Evolutionary conservation across 2,888 invertebrate genomes (phyloP).

Genomic region (Chaetogeoica ovagalla): DNA sequence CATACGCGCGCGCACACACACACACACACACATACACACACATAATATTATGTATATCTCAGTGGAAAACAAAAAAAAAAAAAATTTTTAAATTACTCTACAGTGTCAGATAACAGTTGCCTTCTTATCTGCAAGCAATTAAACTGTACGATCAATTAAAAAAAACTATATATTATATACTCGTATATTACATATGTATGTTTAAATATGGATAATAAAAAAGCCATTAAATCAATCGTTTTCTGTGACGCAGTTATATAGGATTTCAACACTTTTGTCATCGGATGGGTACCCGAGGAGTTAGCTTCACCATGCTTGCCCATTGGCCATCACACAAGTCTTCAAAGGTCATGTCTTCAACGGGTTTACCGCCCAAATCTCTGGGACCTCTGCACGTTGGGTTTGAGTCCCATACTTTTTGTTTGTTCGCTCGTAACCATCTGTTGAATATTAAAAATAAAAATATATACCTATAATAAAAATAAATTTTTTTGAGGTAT

Average conservation of each 20-base stretch:
- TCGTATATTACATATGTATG: not conserved
- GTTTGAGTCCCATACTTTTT: conserved; percentile 72
- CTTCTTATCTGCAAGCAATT: conserved; percentile 44
- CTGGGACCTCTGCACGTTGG: conserved; percentile 75
- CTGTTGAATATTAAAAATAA: conserved; percentile 59
- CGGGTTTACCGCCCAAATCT: conserved; percentile 69
- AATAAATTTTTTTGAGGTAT: too few relatives aligned
- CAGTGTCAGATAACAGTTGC: conserved; percentile 30
- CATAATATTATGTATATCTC: conserved; percentile 34
- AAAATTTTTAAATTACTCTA: conserved; percentile 37
- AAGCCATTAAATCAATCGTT: conserved; percentile 30
- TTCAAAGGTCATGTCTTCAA: conserved; percentile 72
- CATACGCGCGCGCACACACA: not conserved
- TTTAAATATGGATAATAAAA: conserved; percentile 18
- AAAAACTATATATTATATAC: conserved; percentile 7
- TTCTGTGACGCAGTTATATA: not conserved
- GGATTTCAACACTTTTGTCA: not conserved
- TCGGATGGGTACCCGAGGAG: conserved; percentile 67
- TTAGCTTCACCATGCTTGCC: conserved; percentile 75
- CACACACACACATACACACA: not conserved
- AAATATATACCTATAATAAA: too few relatives aligned
- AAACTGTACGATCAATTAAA: conserved; percentile 44
- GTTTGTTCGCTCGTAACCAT: conserved; percentile 70
- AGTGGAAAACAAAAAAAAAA: conserved; percentile 30
- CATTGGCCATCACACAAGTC: conserved; percentile 76